A percentile compares a stretch with the other conserved stretches of the same genome.
Conservation (phyloP, 1,140 invertebrate species). For the Temnothorax curvispinosus region DNA sequence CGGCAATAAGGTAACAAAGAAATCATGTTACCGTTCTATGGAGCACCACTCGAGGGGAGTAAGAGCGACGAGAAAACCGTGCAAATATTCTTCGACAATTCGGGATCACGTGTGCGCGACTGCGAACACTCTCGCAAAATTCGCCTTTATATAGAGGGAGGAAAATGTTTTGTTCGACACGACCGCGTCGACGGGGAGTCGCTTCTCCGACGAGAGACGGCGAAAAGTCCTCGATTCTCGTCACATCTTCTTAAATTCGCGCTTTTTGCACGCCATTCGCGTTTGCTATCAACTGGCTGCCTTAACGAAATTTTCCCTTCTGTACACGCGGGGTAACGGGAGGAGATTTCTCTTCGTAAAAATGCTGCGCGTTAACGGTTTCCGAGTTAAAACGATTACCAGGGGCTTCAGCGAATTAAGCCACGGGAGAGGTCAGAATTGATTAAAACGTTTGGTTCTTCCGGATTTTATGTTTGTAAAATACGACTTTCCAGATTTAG, state of each 20-base stretch:
- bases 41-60: background rate
- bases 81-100: constrained; percentile 7
- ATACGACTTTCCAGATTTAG: background rate
- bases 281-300: background rate
- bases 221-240: background rate
- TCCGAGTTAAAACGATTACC: constrained; percentile 3
- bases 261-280: background rate
- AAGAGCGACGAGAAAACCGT: background rate
- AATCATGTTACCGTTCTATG: constrained; percentile 37
- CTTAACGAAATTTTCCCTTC: background rate
- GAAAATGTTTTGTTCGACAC: background rate
- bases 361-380: constrained; percentile 10
- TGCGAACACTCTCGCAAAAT: background rate
- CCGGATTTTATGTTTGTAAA: background rate
- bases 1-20: constrained; percentile 47
- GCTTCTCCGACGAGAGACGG: background rate
- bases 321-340: background rate
- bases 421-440: background rate
- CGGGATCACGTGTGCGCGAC: constrained; percentile 3
- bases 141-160: no score
- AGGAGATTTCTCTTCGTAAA: background rate
- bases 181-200: background rate
- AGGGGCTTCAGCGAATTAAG: constrained; percentile 13
- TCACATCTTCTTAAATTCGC: background rate
- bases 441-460: background rate